Evolutionary conservation across 2,797 vertebrate genomes (phyloP).

Genomic region (Brachyalestes nurse): DNA sequence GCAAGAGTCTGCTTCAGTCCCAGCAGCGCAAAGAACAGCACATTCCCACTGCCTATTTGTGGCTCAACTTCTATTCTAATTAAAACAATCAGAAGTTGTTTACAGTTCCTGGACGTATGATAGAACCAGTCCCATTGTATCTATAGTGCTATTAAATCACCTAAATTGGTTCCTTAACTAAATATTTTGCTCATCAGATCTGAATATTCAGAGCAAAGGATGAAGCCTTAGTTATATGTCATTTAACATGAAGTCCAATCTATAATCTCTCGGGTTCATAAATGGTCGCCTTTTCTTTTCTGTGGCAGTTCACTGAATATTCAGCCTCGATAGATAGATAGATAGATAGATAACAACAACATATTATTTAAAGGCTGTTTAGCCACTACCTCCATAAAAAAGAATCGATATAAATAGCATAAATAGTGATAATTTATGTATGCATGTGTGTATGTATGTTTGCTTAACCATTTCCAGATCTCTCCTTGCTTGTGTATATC

Average conservation of each 20-base stretch:
- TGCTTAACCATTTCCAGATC: too few relatives aligned
- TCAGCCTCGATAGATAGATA: too few relatives aligned
- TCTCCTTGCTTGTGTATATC: too few relatives aligned
- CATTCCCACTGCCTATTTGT: neutral
- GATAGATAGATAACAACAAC: too few relatives aligned
- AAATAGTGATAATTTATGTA: too few relatives aligned
- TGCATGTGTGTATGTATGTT: too few relatives aligned
- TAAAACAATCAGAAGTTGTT: constrained; percentile 1
- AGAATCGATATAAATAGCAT: too few relatives aligned
- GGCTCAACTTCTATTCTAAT: neutral
- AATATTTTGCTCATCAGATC: neutral
- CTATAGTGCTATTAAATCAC: neutral
- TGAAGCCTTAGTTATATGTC: neutral
- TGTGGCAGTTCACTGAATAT: too few relatives aligned
- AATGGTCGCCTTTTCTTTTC: neutral
- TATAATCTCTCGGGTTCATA: neutral
- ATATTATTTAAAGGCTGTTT: too few relatives aligned
- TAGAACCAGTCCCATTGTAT: neutral
- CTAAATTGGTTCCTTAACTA: too few relatives aligned
- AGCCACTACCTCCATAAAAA: too few relatives aligned
- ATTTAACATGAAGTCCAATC: neutral
- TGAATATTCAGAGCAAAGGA: neutral
- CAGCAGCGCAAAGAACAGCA: constrained; percentile 30
- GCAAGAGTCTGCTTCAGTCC: constrained; percentile 45
- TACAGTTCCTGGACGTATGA: neutral